Evolutionary conservation across 2,113 vertebrate genomes (phyloP), one percentile per base, ranked within the genome.

Genomic region (Rhea pennata): DNA sequence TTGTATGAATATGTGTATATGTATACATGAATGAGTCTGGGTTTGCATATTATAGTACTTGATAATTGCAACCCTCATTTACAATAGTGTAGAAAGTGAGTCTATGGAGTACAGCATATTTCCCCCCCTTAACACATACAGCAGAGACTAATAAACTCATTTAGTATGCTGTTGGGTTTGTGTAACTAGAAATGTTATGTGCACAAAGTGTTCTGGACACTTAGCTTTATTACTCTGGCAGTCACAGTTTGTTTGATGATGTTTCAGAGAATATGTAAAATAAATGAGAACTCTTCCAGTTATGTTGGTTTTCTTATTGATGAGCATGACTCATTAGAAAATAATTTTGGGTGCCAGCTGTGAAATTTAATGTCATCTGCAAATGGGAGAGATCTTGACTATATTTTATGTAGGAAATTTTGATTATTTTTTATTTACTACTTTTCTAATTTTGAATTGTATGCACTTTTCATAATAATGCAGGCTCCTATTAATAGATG

Each of bases 191-290:
- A 92, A 73, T 79, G 53, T 27, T 58, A 40, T 53, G 44, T 84
- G 48, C 84, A 73, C 23, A 71, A 23, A 90, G 16, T 87, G 87
- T 92, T 92, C 88, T 93, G 80, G 80, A 29, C 75, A 42, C 81
- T 89, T 92, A 50, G 26, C 48, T 95, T 92, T 94, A 85, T 94
- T 93, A 76, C 62, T 89, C 75, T 94, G 87, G 67, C 77, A 71
- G 50, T 51, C 71, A 84, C 39, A 58, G 36, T 59, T 96, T 93
- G 61, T 27, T 54, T 93, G 58, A 56, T 83, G 33, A 12, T 62
- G n/a, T 96, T 96, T 91, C 58, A 72, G 59, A 65, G 22, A 19
- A 4, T 16, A 20, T 74, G 54, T 54, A 76, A 93, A 91, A 92
- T 84, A 85, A 84, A 46, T n/a, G 48, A 75, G 40, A 92, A 84